Percentiles rank a stretch among this genome's conserved stretches.
phyloP scores from a whole-genome alignment of 2,888 invertebrate genomes.

The Caenorhabditis afra region DNA sequence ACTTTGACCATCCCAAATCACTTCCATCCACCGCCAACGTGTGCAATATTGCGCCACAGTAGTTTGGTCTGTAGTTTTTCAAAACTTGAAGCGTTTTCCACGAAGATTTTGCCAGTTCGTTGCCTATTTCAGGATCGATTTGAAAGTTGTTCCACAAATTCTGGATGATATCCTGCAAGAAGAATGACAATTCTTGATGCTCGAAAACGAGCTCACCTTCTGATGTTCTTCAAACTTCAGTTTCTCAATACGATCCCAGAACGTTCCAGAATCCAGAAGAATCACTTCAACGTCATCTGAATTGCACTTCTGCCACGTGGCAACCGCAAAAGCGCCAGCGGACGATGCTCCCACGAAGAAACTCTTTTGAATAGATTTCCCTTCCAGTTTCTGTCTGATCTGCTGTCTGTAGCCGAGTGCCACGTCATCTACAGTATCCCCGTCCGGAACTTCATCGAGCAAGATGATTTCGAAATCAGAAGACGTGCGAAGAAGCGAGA shows the following conservation, averaged over 20 bases:
- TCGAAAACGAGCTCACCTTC: conserved; percentile 33
- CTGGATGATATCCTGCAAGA: conserved; percentile 31
- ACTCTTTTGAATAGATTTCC: neutral
- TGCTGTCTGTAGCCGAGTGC: conserved; percentile 34
- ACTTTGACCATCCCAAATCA: conserved; percentile 64
- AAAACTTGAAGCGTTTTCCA: conserved; percentile 52
- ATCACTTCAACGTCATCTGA: neutral
- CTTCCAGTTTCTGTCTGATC: conserved; percentile 23
- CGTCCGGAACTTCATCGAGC: conserved; percentile 33
- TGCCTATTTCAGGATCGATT: conserved; percentile 8
- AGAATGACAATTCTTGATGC: neutral
- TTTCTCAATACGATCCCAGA: conserved; percentile 30
- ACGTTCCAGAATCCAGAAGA: conserved; percentile 57
- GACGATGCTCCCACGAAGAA: conserved; percentile 65
- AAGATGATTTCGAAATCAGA: conserved; percentile 3
- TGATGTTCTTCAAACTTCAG: conserved; percentile 31
- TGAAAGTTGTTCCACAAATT: conserved; percentile 25
- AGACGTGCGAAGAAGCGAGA: neutral
- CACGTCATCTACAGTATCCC: conserved; percentile 27
- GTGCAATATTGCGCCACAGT: neutral
- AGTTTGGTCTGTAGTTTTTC: conserved; percentile 30
- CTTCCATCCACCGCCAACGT: conserved; percentile 64
- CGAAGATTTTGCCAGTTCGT: conserved; percentile 13
- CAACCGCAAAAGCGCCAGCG: conserved; percentile 63
- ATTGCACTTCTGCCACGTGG: conserved; percentile 18